A percentile compares a stretch with the other conserved stretches of the same genome.
phyloP scores from a whole-genome alignment of 1,140 invertebrate genomes.

The Calycopis cecrops region DNA sequence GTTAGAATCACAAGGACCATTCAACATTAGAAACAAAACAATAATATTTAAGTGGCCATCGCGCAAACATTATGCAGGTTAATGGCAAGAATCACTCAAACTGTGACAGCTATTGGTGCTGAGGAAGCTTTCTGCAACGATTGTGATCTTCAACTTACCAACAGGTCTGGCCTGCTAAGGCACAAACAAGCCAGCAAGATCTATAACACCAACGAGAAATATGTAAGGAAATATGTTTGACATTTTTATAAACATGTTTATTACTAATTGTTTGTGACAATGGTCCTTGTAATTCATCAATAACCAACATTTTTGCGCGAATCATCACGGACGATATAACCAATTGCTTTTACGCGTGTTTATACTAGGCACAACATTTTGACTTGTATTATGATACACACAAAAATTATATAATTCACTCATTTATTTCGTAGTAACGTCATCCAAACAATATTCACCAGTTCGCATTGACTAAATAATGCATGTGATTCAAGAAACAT shows the following conservation, averaged over 20 bases:
- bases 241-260: slow-evolving; percentile 54
- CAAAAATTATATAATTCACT: slow-evolving; percentile 64
- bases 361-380: slow-evolving; percentile 47
- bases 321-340: slow-evolving; percentile 44
- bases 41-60: slow-evolving; percentile 51
- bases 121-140: slow-evolving; percentile 59
- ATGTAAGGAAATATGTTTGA: slow-evolving; percentile 60
- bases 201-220: slow-evolving; percentile 76
- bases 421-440: slow-evolving; percentile 47
- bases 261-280: slow-evolving; percentile 48
- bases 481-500: slow-evolving; percentile 72
- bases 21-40: slow-evolving; percentile 62
- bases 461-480: slow-evolving; percentile 49
- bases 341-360: slow-evolving; percentile 41
- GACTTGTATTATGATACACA: slow-evolving; percentile 38
- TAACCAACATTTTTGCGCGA: slow-evolving; percentile 69
- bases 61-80: slow-evolving; percentile 70
- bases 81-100: slow-evolving; percentile 61
- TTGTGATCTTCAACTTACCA: slow-evolving; percentile 76
- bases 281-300: slow-evolving; percentile 71
- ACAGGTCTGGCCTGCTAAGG: slow-evolving; percentile 81
- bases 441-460: slow-evolving; percentile 50
- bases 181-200: slow-evolving; percentile 83
- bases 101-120: slow-evolving; percentile 62
- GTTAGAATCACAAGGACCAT: slow-evolving; percentile 75